Conservation (phyloP, 2,888 invertebrate genomes). For the Napeogenes inachia region DNA sequence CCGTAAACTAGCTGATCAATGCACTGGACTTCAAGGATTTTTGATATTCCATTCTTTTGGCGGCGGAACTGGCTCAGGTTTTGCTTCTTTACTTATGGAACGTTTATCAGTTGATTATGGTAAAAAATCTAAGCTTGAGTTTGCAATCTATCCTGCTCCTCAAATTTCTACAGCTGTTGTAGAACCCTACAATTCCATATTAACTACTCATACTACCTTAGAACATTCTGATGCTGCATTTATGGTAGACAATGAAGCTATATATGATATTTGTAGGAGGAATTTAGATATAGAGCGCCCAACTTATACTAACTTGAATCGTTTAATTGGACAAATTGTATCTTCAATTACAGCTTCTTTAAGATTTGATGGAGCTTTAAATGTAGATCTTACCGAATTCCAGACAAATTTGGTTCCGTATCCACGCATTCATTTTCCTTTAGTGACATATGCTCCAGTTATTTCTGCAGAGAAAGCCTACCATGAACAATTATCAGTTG, state of each 20-base stretch:
- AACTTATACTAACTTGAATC: conserved; percentile 96
- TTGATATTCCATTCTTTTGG: conserved; percentile 96
- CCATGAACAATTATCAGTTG: conserved; percentile 93
- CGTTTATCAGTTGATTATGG: conserved; percentile 96
- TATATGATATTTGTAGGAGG: conserved; percentile 93
- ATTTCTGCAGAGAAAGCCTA: conserved; percentile 96
- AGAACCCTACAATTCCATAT: conserved; percentile 97
- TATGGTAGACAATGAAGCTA: conserved; percentile 95
- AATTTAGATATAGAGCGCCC: conserved; percentile 96
- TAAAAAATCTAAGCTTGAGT: conserved; percentile 95
- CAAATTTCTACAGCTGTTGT: conserved; percentile 92
- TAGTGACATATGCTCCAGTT: conserved; percentile 93
- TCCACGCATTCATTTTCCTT: conserved; percentile 95
- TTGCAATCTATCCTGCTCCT: conserved; percentile 97
- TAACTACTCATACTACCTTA: conserved; percentile 95
- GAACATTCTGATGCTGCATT: conserved; percentile 97
- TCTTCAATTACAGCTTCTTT: conserved; percentile 94
- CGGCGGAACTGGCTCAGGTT: conserved; percentile 95
- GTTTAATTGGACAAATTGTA: conserved; percentile 96
- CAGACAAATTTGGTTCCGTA: conserved; percentile 96
- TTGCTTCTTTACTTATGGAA: conserved; percentile 96
- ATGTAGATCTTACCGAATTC: conserved; percentile 95
- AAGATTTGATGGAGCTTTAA: conserved; percentile 93
- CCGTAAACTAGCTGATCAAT: conserved; percentile 91
- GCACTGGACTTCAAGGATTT: conserved; percentile 94